Base-by-base conservation (phyloP, 2,888 invertebrate species). In the Papilio demoleus region DNA sequence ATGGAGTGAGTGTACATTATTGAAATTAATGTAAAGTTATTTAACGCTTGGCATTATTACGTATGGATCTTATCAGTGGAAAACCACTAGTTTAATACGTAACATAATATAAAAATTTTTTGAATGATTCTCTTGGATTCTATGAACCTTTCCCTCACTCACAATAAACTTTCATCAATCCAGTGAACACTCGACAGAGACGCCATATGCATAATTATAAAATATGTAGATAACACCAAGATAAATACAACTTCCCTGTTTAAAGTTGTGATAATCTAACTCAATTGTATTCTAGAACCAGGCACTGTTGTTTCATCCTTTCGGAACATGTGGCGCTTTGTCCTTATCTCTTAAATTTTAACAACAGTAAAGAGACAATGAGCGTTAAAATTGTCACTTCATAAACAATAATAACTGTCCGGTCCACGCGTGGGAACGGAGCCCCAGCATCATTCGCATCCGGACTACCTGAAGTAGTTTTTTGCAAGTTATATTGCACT, bases 401-500 rank as follows among this genome's bases (percentile, higher is more conserved):
- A 86, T 87, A 88, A 87, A 86, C 80, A 74, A 79, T 83, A 83
- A 80, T 82, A 79, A 75, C 73, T 75, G 75, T 72, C 74, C 75
- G 70, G 72, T 80, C 84, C 82, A 81, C 79, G 72, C 92, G 92
- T 92, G 92, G 89, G 92, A 92, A 91, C 80, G 27, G 68, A 73
- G 74, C 73, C 73, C 75, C 73, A 71, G 74, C 70, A 71, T 71
- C 83, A 86, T 90, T 92, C 91, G 90, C 91, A 91, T 88, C 89
- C 90, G 88, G 86, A 87, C 79, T 85, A 88, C 88, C 88, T 88
- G 86, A 82, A 81, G 80, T 72, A 71, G 75, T 86, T 89, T 92
- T 90, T 88, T 84, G 79, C 74, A 66, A 70, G 77, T 82, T 82
- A 82, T 91, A 91, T 88, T 90, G 90, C 90, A 91, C 92, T 91